Evolutionary conservation across 2,888 invertebrate genomes (phyloP), one percentile per base, ranked within the genome.

Genomic region (Emmelina monodactyla): DNA sequence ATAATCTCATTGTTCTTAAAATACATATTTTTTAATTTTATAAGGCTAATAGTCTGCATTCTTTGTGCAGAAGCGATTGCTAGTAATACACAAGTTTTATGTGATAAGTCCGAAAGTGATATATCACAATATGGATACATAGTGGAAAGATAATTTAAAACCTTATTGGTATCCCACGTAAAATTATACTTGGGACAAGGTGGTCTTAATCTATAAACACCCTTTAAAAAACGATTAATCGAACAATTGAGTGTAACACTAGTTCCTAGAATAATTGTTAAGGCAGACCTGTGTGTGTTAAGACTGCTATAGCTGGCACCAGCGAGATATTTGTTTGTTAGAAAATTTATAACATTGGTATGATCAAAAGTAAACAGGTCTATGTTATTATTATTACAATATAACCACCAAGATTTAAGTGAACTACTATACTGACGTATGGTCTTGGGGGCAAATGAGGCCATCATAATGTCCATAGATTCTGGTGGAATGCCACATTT

Each of bases 111-210:
- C 4, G 28, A 11, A 6, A 34, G 16, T 12, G 34, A 28, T n/a
- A 34, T 14, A 13, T 14, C 12, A 14, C 29, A 16, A 12, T 34
- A 12, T 1, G 28, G 34, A 12, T 34, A 34, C 2, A 10, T 9
- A 4, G 16, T 34, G 4, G 14, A 15, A 15, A 37, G 12, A 30
- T 40, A 42, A 10, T 39, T 38, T 15, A 40, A 31, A 15, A 42
- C 46, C 9, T 39, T 29, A 6, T 28, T 6, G 4, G 53, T 49
- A 31, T 61, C 46, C 55, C 58, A 58, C 1, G 33, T 33, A 6
- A 14, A 15, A 19, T 53, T 40, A 38, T 57, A 44, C 29, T 34
- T 40, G 7, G 41, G 40, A 4, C 7, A 2, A 7, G 35, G 22
- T 3, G 38, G 25, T 16, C 33, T 33, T 13, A 35, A 12, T 22